phyloP scores from a whole-genome alignment of 1,140 invertebrate species.

The Eueides isabella region DNA sequence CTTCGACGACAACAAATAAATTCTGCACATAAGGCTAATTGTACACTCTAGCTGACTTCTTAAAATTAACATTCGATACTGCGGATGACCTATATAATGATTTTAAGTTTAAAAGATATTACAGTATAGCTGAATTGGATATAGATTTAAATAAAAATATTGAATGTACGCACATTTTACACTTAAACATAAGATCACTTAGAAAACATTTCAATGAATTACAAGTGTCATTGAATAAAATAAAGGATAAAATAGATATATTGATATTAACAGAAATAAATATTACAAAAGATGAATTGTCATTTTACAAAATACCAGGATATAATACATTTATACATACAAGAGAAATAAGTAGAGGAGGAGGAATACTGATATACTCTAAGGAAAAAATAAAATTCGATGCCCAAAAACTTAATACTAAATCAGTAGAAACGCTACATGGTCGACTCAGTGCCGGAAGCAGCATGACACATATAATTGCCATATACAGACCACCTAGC shows the following conservation, averaged over 20 bases:
- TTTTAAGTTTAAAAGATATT: no score
- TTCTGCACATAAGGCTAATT: neutral
- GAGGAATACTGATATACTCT: constrained; percentile 44
- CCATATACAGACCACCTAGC: constrained; percentile 45
- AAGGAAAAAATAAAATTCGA: constrained; percentile 34
- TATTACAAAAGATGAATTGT: constrained; percentile 42
- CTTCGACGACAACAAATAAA: constrained; percentile 7
- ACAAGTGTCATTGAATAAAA: constrained; percentile 29
- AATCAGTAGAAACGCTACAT: constrained; percentile 22
- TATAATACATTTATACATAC: constrained; percentile 37
- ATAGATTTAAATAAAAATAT: constrained; percentile 12
- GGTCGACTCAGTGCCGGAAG: constrained; percentile 12
- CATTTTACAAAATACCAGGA: constrained; percentile 35
- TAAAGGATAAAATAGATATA: constrained; percentile 31
- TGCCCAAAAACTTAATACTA: constrained; percentile 16
- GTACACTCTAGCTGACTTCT: neutral
- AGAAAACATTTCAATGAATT: constrained; percentile 44
- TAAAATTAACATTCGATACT: constrained; percentile 17
- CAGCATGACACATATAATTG: constrained; percentile 36
- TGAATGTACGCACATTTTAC: constrained; percentile 36
- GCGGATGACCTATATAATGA: constrained; percentile 11
- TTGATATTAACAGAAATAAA: constrained; percentile 48
- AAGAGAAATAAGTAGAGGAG: constrained; percentile 43
- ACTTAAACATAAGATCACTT: constrained; percentile 45
- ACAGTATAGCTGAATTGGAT: constrained; percentile 5